Evolutionary conservation across 2,888 invertebrate genomes (phyloP), one percentile per base, ranked within the genome.

Genomic region (Thera obeliscata): DNA sequence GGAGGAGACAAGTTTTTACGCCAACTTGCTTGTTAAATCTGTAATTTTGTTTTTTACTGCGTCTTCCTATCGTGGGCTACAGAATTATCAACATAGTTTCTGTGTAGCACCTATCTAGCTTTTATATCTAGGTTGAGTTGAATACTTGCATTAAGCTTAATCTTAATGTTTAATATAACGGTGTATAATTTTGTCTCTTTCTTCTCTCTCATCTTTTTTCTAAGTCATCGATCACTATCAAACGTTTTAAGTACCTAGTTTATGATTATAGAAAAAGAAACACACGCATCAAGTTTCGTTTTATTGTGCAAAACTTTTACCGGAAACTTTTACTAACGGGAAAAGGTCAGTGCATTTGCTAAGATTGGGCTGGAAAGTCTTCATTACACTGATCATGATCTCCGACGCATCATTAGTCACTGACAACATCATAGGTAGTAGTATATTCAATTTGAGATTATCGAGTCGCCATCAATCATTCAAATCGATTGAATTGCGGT

Each of bases 31-130:
- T 81, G 83, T 86, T 84, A 83, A 79, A 78, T 78, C 75, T 61
- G 81, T 77, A 79, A 79, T 83, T 84, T 79, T 69, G 78, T 81
- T 79, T 81, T 85, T 84, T 81, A 78, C 72, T 67, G 71, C 76
- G 69, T 75, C 73, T 74, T 69, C 43, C 61, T 49, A 75, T 71
- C 66, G 65, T 72, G 67, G 22, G 75, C 73, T 74, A 65, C 68
- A 59, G 68, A 64, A 66, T 70, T 71, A 56, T 67, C 66, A 56
- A 59, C 50, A 62, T 68, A 62, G 58, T 12, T 62, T 59, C 56
- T 60, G 56, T 66, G 12, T 50, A 22, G 12, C 33, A 52, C 33
- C 52, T 52, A 35, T 43, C 36, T 63, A 59, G 54, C n/a, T 52
- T 63, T 43, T 38, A 48, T 36, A 52, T 52, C 60, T 52, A 52